Evolutionary conservation across 2,797 vertebrate genomes (phyloP), one percentile per base, ranked within the genome.

Genomic region (Alouatta caraya): DNA sequence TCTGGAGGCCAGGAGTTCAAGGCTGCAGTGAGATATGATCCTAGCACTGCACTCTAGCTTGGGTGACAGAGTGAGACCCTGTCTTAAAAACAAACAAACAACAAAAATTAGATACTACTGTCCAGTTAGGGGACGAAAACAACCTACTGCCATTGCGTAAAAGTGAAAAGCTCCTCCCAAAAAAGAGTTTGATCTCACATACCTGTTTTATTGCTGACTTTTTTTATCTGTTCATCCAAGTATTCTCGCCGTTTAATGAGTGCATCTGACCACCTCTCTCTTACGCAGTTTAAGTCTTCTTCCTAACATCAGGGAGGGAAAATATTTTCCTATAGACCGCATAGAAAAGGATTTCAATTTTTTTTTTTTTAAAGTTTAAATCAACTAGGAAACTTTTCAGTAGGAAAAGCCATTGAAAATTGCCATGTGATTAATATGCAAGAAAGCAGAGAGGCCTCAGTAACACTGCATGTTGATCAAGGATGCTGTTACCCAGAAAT

Each of bases 171-270:
- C 44, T 86, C 5, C 39, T 72, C 57, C 5, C 4, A 46, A 17
- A 39, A 83, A 55, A 42, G 28, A 75, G 15, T 22, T 55, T 39
- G n/a, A 44, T 72, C 24, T 78, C 82, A 98, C 98, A 70, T 96
- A 99, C 99, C 99, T 95, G 99, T 99, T 96, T 99, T 99, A 98
- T 99, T 99, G 98, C 99, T 99, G 98, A 99, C 99, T 98, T 99
- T 99, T 98, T 99, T 99, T 97, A 99, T 99, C 98, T 99, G 99
- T 84, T 99, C 99, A 48, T 99, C 99, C 73, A 99, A 99, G 97
- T 99, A 99, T 96, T 99, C 99, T 89, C 99, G 99, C 2, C 99
- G 99, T 98, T 99, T 99, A 98, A 99, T 99, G 97, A 99, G 98
- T 0, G 99, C 99, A 21, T 99, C 99, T 21, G 99, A 99, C 99